Percentiles rank a stretch among this genome's conserved stretches.
Conservation (phyloP, 2,888 invertebrate species). For the Ectemnius lituratus region DNA sequence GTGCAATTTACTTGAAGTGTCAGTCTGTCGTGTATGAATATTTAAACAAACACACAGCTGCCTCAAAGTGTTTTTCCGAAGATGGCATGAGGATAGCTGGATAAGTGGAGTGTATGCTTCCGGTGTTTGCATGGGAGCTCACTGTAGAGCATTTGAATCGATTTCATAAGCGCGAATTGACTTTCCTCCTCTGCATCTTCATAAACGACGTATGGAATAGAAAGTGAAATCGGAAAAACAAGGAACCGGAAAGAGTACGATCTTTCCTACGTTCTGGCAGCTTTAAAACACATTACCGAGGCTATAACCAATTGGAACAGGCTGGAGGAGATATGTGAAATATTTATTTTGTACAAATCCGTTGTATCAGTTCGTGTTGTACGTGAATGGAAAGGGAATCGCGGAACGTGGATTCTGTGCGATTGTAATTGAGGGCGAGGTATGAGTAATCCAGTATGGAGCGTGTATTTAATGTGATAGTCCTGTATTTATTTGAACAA, state of each 20-base stretch:
- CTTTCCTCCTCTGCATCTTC: slow-evolving; percentile 4
- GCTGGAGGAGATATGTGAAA: slow-evolving; percentile 24
- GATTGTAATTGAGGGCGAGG: slow-evolving; percentile 22
- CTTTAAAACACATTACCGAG: slow-evolving; percentile 39
- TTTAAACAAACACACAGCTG: too few relatives aligned
- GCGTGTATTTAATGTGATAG: slow-evolving; percentile 70
- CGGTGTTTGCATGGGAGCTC: neutral
- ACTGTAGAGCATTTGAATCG: neutral
- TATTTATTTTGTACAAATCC: slow-evolving; percentile 52
- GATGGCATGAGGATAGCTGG: neutral
- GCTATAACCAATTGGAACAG: slow-evolving; percentile 15
- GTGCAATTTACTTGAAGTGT: too few relatives aligned
- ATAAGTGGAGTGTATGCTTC: slow-evolving; percentile 12
- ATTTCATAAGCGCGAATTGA: neutral
- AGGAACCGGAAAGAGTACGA: slow-evolving; percentile 41
- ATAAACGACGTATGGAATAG: slow-evolving; percentile 9
- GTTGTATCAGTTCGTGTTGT: slow-evolving; percentile 28
- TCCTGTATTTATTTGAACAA: slow-evolving; percentile 73
- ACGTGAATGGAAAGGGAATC: slow-evolving; percentile 2
- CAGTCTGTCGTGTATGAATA: too few relatives aligned
- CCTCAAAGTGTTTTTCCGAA: slow-evolving; percentile 2
- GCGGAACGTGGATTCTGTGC: slow-evolving; percentile 16
- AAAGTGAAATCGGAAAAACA: neutral
- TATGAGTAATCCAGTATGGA: slow-evolving; percentile 39
- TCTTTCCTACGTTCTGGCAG: slow-evolving; percentile 49